Base-by-base conservation (phyloP, 2,888 invertebrate species). In the Pseudanteris insignis region DNA sequence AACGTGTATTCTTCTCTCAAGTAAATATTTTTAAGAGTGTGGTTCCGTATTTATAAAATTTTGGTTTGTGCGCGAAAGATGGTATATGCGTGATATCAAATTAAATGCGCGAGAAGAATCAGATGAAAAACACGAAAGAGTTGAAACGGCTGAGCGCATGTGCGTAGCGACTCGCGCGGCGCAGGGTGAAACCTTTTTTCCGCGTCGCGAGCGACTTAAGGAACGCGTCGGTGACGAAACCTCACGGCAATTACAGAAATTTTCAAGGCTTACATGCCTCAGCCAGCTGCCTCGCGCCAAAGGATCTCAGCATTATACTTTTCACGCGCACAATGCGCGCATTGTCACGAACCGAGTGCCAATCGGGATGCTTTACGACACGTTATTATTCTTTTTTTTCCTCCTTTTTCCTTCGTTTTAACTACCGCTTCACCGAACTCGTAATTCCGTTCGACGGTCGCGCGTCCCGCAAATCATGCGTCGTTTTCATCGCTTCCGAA, bases 231-330 rank as follows among this genome's bases (percentile, higher is more conserved):
- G 66, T 72, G 71, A 72, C 61, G 69, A 72, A 71, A 73, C 70
- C 66, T 65, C 53, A 40, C 59, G 51, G 67, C 68, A 72, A 69
- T 72, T 71, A 70, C 64, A 70, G 70, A 69, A 66, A 70, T 69
- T 70, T 70, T 68, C 71, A 72, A 72, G 71, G 70, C 58, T 68
- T 62, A 64, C 64, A 48, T 54, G 55, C 63, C 62, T 62, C 53
- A 55, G 40, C 48, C 59, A 59, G 40, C 33, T 63, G 53, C 51
- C 10, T 26, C 43, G 32, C 13, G 51, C 43, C 34, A 41, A 53
- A 48, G 51, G 50, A 64, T 57, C 43, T 43, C 21, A 55, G 57
- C 33, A 48, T 36, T 50, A 58, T 58, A 58, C 26, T 48, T 57
- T 34, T 53, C 43, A 21, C 51, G 26, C 30, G 25, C 37, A 63